Conservation (phyloP, 2,797 vertebrate genomes). For the Gymnoscopelus microlampas region DNA sequence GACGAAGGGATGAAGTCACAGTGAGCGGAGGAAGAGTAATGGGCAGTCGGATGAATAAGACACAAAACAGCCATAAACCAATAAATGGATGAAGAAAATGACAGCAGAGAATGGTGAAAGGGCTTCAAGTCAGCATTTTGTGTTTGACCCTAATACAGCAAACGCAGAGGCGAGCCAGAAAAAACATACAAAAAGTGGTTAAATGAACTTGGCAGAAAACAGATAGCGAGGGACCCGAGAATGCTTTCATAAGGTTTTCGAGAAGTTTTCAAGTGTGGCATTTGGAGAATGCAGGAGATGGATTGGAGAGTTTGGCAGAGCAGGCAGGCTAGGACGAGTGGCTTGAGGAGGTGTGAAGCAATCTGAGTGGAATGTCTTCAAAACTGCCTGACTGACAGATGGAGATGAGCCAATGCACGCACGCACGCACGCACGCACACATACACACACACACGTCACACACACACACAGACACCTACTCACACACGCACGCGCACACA, state of each 20-base stretch:
- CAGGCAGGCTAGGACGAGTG: constrained; percentile 63
- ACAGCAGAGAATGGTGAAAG: not conserved
- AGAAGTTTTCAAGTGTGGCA: constrained; percentile 42
- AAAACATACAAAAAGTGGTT: constrained; percentile 8
- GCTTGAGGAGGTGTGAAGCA: constrained; percentile 52
- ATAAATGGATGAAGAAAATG: constrained; percentile 6
- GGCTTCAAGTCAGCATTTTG: constrained; percentile 23
- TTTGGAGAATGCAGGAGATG: constrained; percentile 69
- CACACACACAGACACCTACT: not conserved
- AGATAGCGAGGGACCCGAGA: constrained; percentile 45
- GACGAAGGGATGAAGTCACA: not conserved
- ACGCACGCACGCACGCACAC: constrained; percentile 26
- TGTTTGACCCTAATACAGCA: not conserved
- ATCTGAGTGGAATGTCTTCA: constrained; percentile 55
- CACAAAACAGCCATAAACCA: constrained; percentile 12
- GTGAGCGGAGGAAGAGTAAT: not conserved
- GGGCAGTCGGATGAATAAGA: constrained; percentile 33
- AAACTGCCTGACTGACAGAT: constrained; percentile 56
- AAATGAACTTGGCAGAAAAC: constrained; percentile 25
- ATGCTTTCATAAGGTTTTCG: not conserved
- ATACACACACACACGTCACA: not conserved
- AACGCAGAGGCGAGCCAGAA: not conserved
- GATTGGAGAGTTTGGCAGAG: constrained; percentile 29
- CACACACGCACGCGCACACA: constrained; percentile 8
- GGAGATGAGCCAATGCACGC: constrained; percentile 53